These are phyloP conservation scores for Arge pagana DNA, from an alignment of 2,888 invertebrate species.

Conservation along the genomic window DNA sequence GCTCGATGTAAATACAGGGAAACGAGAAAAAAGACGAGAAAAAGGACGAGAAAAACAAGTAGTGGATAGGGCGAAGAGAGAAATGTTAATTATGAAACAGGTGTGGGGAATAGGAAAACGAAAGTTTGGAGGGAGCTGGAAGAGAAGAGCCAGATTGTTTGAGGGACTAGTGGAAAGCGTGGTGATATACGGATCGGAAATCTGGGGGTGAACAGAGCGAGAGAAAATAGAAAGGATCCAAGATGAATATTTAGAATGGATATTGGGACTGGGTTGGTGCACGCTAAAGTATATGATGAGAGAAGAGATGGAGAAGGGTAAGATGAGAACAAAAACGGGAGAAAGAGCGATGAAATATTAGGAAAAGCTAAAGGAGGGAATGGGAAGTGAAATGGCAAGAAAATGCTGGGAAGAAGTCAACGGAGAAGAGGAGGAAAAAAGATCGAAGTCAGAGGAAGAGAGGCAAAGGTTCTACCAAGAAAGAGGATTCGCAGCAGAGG, in stretches of 20 bases:
- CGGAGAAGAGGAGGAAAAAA: not conserved
- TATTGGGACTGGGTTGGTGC: slow-evolving; percentile 4
- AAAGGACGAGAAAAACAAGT: too few relatives aligned
- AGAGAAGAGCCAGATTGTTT: slow-evolving; percentile 8
- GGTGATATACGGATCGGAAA: slow-evolving; percentile 18
- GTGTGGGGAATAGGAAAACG: slow-evolving; percentile 19
- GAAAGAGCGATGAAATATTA: not conserved
- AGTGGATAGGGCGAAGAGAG: too few relatives aligned
- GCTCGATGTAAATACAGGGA: too few relatives aligned
- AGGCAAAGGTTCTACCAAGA: slow-evolving; percentile 14
- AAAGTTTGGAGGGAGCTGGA: slow-evolving; percentile 9
- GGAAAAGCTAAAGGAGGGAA: not conserved
- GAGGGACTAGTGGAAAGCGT: slow-evolving; percentile 10
- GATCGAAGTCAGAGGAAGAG: not conserved
- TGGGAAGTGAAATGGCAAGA: not conserved
- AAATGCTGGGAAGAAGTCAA: slow-evolving; percentile 8
- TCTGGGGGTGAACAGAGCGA: slow-evolving; percentile 23
- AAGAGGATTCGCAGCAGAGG: too few relatives aligned
- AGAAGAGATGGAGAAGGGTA: slow-evolving; percentile 18
- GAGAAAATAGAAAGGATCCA: slow-evolving; percentile 10
- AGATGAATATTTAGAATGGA: slow-evolving; percentile 18
- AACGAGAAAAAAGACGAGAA: too few relatives aligned
- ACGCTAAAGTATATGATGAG: slow-evolving; percentile 16
- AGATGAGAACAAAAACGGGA: slow-evolving; percentile 3
- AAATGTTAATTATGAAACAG: slow-evolving; percentile 7